These are phyloP conservation scores for Muntiacus reevesi DNA, from an alignment of 2,113 vertebrate genomes.

Conservation along the genomic window DNA sequence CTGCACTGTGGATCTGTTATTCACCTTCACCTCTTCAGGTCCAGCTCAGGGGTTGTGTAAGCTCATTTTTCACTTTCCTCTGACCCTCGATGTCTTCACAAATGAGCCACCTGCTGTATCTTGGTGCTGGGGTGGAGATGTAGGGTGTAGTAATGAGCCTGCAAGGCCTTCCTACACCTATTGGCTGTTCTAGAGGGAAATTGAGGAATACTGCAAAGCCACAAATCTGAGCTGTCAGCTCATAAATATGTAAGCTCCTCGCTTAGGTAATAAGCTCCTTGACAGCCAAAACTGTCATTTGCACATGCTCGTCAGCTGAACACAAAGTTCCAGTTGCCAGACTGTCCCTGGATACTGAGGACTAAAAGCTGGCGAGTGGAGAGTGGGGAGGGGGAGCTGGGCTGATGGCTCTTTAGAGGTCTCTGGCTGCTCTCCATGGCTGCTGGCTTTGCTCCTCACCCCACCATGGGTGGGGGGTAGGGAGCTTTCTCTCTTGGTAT, in stretches of 20 bases:
- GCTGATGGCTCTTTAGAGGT: neutral
- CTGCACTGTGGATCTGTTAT: neutral
- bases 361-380: neutral
- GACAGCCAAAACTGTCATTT: constrained; percentile 59
- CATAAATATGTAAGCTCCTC: constrained; percentile 65
- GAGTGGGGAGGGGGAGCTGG: neutral
- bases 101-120: constrained; percentile 30
- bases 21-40: neutral
- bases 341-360: constrained; percentile 30
- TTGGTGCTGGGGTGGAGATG: neutral
- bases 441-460: neutral
- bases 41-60: neutral
- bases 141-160: neutral
- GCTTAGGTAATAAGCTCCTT: constrained; percentile 55
- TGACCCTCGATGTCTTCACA: constrained; percentile 2
- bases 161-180: neutral
- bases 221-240: constrained; percentile 56
- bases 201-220: constrained; percentile 41
- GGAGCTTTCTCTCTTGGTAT: neutral
- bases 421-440: neutral
- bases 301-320: constrained; percentile 45
- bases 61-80: neutral
- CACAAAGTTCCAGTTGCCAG: constrained; percentile 36
- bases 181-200: constrained; percentile 29
- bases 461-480: too few species aligned